Conservation (phyloP, 2,113 vertebrate genomes). For the Ploceus nigricollis region DNA sequence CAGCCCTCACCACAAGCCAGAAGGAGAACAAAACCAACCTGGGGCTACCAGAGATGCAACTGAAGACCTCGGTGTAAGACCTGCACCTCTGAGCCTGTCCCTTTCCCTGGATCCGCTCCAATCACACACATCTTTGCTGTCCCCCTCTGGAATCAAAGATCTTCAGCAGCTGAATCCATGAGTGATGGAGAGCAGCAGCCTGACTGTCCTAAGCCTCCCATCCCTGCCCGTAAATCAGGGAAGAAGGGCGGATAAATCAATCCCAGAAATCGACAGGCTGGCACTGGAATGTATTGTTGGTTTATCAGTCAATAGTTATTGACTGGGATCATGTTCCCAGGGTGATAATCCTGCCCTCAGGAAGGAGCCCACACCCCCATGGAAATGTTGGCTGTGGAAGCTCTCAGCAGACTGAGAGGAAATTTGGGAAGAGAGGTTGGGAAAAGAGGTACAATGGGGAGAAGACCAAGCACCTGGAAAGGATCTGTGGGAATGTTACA, state of each 20-base stretch:
- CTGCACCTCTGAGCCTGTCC: not conserved
- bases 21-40: not conserved
- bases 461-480: not conserved
- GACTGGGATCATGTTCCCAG: not conserved
- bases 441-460: not conserved
- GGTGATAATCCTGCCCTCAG: not conserved
- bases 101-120: not conserved
- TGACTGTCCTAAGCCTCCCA: not conserved
- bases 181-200: not conserved
- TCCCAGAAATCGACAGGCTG: not conserved
- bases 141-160: not conserved
- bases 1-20: not conserved
- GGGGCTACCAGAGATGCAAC: not conserved
- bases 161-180: not conserved
- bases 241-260: conserved; percentile 17
- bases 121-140: not conserved
- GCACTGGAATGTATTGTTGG: conserved; percentile 31
- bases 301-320: conserved; percentile 41
- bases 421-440: not conserved
- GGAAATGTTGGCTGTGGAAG: not conserved
- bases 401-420: no score
- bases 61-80: not conserved
- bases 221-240: conserved; percentile 7
- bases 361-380: not conserved
- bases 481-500: not conserved